Percentiles rank a stretch among this genome's conserved stretches.
These are phyloP conservation scores for Gortyna flavago DNA, from an alignment of 2,888 invertebrate species.

Conservation along the genomic window DNA sequence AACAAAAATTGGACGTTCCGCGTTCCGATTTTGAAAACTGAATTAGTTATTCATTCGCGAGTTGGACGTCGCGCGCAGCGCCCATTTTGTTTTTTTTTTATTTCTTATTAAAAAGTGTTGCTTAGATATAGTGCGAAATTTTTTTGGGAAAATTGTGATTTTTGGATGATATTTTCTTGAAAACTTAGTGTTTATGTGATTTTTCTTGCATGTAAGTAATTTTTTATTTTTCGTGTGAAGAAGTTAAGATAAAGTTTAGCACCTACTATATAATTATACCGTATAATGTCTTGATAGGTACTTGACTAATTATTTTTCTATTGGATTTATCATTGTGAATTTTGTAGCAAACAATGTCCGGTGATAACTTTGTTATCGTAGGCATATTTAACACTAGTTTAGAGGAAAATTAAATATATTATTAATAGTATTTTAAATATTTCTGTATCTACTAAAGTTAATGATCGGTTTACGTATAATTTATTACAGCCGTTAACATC, in stretches of 20 bases:
- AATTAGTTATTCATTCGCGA: conserved; percentile 85
- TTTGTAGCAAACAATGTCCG: conserved; percentile 6
- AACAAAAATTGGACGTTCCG: conserved; percentile 66
- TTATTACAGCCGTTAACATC: background rate
- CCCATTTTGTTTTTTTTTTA: conserved; percentile 77
- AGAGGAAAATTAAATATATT: conserved; percentile 1
- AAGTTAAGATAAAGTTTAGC: conserved; percentile 8
- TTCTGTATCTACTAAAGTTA: background rate
- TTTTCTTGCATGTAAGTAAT: conserved; percentile 40
- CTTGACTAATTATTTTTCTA: conserved; percentile 22
- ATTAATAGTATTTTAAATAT: conserved; percentile 3
- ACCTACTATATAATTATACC: too few relatives aligned
- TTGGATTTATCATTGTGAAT: conserved; percentile 17
- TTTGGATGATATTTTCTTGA: conserved; percentile 14
- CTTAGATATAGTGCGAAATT: conserved; percentile 37
- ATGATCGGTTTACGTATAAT: background rate
- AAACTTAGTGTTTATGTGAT: background rate
- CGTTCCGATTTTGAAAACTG: conserved; percentile 85
- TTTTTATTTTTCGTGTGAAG: background rate
- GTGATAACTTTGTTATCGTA: conserved; percentile 7
- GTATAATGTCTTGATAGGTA: background rate
- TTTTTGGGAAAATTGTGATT: conserved; percentile 39
- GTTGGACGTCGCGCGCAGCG: conserved; percentile 72
- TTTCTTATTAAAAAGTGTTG: conserved; percentile 55
- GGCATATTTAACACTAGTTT: background rate